Percentiles rank a stretch among this genome's conserved stretches.
phyloP scores from a whole-genome alignment of 2,888 invertebrate genomes.

The Netelia fuscicornis region DNA sequence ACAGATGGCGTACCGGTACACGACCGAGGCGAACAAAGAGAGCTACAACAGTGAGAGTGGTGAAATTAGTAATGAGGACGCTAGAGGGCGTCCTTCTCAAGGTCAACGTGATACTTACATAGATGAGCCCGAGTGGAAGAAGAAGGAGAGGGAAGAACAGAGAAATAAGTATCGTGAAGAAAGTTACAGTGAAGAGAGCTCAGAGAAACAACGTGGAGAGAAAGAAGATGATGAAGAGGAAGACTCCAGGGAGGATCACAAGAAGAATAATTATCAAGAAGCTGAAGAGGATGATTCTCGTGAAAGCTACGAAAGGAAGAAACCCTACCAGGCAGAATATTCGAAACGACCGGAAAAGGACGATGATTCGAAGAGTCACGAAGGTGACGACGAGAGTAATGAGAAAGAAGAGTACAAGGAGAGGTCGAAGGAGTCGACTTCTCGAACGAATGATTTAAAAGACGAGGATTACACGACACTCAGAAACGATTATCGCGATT shows the following conservation, averaged over 20 bases:
- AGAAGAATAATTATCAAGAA: conserved; percentile 24
- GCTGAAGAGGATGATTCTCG: conserved; percentile 49
- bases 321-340: conserved; percentile 26
- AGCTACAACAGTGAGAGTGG: conserved; percentile 74
- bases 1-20: conserved; percentile 59
- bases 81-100: conserved; percentile 65
- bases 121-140: conserved; percentile 74
- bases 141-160: conserved; percentile 70
- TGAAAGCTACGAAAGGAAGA: conserved; percentile 31
- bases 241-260: background rate
- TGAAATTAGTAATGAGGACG: conserved; percentile 73
- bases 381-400: conserved; percentile 25
- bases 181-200: conserved; percentile 69
- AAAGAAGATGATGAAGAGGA: conserved; percentile 41
- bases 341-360: conserved; percentile 50
- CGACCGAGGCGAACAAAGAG: conserved; percentile 73
- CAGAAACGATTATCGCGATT: conserved; percentile 58
- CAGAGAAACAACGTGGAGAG: conserved; percentile 39
- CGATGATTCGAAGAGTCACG: conserved; percentile 34
- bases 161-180: conserved; percentile 68
- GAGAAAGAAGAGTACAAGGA: conserved; percentile 31
- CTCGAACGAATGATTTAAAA: conserved; percentile 57
- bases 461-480: conserved; percentile 62
- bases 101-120: conserved; percentile 65
- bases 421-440: conserved; percentile 47